phyloP scores from a whole-genome alignment of 2,797 vertebrate species.

The Podarcis siculus region DNA sequence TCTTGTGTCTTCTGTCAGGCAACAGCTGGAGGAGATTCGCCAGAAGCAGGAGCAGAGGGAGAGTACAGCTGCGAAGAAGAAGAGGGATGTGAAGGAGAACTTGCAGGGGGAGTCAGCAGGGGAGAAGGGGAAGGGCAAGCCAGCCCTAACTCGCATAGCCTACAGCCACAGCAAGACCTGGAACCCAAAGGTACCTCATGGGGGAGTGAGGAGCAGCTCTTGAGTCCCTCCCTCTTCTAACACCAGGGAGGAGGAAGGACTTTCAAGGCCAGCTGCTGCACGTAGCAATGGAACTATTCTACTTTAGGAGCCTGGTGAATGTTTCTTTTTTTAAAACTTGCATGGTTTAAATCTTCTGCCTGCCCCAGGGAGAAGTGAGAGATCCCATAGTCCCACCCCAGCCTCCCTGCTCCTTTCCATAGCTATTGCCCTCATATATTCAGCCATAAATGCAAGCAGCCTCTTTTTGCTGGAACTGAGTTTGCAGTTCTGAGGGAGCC shows the following conservation, averaged over 20 bases:
- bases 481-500: too few relatives aligned
- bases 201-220: neutral
- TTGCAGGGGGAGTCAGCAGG: conserved; percentile 70
- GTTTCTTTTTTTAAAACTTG: too few relatives aligned
- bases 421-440: neutral
- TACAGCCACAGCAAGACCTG: conserved; percentile 31
- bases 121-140: conserved; percentile 52
- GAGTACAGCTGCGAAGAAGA: conserved; percentile 56
- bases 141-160: neutral
- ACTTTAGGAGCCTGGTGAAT: neutral
- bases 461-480: neutral
- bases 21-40: conserved; percentile 79
- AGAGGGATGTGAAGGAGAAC: conserved; percentile 60
- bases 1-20: conserved; percentile 61
- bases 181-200: conserved; percentile 69
- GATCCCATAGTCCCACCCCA: neutral
- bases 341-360: neutral
- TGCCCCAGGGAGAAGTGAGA: neutral
- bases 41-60: conserved; percentile 74
- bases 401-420: neutral
- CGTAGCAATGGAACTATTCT: too few relatives aligned
- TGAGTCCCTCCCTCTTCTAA: too few relatives aligned
- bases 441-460: neutral
- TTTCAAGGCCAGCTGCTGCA: too few relatives aligned
- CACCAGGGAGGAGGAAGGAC: neutral